A percentile compares a stretch with the other conserved stretches of the same genome.
Conservation (phyloP, 2,113 vertebrate species). For the Festucalex cinctus region DNA sequence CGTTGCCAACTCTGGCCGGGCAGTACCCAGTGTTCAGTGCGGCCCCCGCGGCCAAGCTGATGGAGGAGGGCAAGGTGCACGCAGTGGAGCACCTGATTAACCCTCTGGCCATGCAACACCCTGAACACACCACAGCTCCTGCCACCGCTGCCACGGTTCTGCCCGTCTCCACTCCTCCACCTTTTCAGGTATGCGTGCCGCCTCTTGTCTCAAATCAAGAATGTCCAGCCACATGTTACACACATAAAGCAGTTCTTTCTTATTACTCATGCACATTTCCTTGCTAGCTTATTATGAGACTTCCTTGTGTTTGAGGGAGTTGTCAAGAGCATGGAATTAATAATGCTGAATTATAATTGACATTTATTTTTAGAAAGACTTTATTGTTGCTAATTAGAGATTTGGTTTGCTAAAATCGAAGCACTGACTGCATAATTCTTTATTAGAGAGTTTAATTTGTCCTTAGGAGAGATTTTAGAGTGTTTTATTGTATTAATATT, state of each 20-base stretch:
- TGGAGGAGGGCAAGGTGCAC: constrained; percentile 94
- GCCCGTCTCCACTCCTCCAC: constrained; percentile 88
- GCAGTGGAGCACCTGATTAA: constrained; percentile 91
- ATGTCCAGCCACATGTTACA: not conserved
- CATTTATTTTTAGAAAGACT: not conserved
- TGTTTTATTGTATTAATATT: no score
- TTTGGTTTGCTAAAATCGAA: no score
- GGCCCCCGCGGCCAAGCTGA: constrained; percentile 81
- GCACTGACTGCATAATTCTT: no score
- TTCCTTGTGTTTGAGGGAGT: not conserved
- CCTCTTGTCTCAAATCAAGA: not conserved
- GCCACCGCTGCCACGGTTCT: constrained; percentile 75
- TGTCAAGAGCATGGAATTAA: not conserved
- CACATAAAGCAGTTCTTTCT: not conserved
- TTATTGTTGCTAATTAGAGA: no score
- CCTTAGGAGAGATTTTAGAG: no score
- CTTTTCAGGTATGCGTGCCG: constrained; percentile 82
- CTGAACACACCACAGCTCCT: constrained; percentile 73
- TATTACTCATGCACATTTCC: no score
- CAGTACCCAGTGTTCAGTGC: constrained; percentile 94
- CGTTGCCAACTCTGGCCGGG: constrained; percentile 81
- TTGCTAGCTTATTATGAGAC: not conserved
- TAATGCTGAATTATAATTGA: not conserved
- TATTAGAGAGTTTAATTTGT: no score
- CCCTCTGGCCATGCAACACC: constrained; percentile 86